Conservation (phyloP, 2,113 vertebrate genomes). For the Forbesichthys agassizii region DNA sequence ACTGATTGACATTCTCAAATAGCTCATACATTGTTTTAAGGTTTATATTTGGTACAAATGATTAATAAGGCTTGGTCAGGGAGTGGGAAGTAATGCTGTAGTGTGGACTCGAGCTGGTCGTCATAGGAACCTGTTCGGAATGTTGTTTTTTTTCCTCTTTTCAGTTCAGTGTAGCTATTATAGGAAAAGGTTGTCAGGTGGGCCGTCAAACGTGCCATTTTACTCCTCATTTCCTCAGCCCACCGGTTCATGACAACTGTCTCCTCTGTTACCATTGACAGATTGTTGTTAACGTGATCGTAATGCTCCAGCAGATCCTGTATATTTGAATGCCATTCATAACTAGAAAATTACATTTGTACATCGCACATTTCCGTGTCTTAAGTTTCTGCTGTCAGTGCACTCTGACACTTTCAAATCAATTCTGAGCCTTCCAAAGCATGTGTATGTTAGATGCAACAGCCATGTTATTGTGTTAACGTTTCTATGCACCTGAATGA, state of each 20-base stretch:
- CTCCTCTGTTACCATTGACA: no score
- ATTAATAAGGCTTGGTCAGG: background rate
- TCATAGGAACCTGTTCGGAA: background rate
- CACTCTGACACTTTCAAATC: background rate
- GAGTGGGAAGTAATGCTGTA: background rate
- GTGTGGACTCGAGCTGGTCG: background rate
- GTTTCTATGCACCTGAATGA: slow-evolving; percentile 12
- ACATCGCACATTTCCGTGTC: background rate
- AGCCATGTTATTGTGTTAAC: slow-evolving; percentile 37
- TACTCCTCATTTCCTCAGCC: no score
- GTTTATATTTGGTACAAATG: no score
- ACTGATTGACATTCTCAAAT: background rate
- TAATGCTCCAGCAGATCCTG: no score
- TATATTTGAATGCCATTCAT: no score
- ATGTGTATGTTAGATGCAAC: background rate
- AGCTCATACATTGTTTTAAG: background rate
- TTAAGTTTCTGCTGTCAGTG: background rate
- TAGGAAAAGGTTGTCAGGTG: no score
- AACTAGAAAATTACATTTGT: no score
- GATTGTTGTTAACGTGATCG: no score
- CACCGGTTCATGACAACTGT: no score
- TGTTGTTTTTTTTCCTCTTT: no score
- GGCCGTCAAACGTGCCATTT: no score
- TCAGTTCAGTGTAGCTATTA: no score
- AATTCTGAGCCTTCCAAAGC: background rate